Evolutionary conservation across 2,797 vertebrate species (phyloP), one percentile per base, ranked within the genome.

Genomic region (Artibeus lituratus): DNA sequence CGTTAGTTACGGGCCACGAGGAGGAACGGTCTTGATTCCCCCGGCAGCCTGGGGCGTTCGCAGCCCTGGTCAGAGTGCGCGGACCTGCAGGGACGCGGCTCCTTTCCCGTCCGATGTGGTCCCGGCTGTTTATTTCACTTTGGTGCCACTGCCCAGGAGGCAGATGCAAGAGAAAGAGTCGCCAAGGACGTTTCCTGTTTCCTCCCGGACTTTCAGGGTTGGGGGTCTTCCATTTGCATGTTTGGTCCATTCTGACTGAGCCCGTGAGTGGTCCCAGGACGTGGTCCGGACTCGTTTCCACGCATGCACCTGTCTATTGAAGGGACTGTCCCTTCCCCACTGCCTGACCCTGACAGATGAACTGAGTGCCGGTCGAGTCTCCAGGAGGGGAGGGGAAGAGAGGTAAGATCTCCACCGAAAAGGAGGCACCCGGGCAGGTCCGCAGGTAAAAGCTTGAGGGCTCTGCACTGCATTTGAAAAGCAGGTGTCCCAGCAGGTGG

Each of bases 11-110:
- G 4, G 74, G 81, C 92, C 92, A 35, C 87, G 0, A 39, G 85
- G 78, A n/a, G 3, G 0, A 0, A 32, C 9, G 3, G 16, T 9
- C 8, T 42, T 3, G 8, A 1, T 16, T 16, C 39, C 62, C 0
- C 2, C 14, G n/a, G 92, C 15, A 76, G 35, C 19, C 7, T 10
- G 47, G n/a, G 42, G 49, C 0, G 0, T 1, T 86, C 94, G 89
- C 70, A 42, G 42, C 65, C 67, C 76, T 35, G 19, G 72, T 62
- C 96, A 73, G 94, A 90, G 81, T 7, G 91, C 53, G 18, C 35
- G 67, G 87, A 77, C 74, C 74, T 47, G 90, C n/a, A 89, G 87
- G 78, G 81, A 81, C 26, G 3, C 0, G 37, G 24, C 10, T 29
- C 90, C 80, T 90, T 97, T 94, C 90, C 1, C 1, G 37, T 21